phyloP scores from a whole-genome alignment of 2,888 invertebrate species.

The Empis livida region DNA sequence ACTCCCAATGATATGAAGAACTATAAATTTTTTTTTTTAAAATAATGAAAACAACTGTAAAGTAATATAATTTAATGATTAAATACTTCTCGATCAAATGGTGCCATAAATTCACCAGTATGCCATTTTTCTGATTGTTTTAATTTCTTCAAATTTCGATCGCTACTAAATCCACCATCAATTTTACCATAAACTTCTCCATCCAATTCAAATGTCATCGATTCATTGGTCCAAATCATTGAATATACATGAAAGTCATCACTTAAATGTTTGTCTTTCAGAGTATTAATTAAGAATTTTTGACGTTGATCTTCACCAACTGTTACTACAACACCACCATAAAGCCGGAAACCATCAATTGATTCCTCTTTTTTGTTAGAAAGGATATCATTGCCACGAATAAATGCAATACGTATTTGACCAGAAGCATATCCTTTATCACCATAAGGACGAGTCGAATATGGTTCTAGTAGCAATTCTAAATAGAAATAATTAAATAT shows the following conservation, averaged over 20 bases:
- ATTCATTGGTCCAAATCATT: constrained; percentile 45
- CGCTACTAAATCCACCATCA: neutral
- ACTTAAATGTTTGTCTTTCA: neutral
- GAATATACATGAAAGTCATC: constrained; percentile 55
- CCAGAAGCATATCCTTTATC: neutral
- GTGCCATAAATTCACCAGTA: neutral
- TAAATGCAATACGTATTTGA: neutral
- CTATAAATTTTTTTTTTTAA: constrained; percentile 40
- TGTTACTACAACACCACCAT: neutral
- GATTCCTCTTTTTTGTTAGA: neutral
- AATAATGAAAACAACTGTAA: neutral
- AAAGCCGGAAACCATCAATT: neutral
- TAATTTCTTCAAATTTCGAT: neutral
- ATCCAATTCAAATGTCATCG: constrained; percentile 37
- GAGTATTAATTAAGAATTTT: neutral
- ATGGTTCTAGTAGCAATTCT: neutral
- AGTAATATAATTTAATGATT: too few relatives aligned
- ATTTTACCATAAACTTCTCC: constrained; percentile 38
- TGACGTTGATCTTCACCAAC: neutral
- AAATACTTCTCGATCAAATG: neutral
- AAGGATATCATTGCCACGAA: neutral
- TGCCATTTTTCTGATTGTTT: neutral
- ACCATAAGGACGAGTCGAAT: neutral
- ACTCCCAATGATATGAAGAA: constrained; percentile 67
- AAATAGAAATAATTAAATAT: neutral